Base-by-base conservation (phyloP, 2,888 invertebrate species). In the Aleiodes alternator region DNA sequence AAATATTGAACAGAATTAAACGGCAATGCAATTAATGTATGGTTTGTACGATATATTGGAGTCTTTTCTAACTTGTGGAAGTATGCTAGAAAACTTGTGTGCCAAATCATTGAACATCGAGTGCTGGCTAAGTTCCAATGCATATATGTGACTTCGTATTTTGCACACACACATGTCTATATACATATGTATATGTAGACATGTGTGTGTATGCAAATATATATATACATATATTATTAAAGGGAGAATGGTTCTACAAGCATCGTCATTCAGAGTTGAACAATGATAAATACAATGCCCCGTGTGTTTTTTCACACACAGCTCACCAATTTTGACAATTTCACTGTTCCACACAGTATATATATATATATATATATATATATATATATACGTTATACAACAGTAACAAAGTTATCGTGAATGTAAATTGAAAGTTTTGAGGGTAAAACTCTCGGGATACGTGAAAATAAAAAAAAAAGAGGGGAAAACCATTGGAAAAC, bases 61-160 rank as follows among this genome's bases (percentile, higher is more conserved):
- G 34, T 34, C 14, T 61, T 38, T 23, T 23, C 43, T 43, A 43
- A 9, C 31, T 23, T 61, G 69, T 71, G 34, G 56, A 57, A 38
- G 69, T 61, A 69, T 64, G 71, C 55, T 83, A 83, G 81, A 83
- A 84, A 84, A 80, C 85, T 85, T 84, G 43, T 84, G 83, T 84
- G 81, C 71, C 84, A 82, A 85, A 86, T 85, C 83, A 86, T 86
- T 81, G 83, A 84, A 83, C 84, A 84, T 73, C 82, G 80, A 81
- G 69, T 74, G 79, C 81, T 87, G 87, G 85, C 86, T 70, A 75
- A 72, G 72, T 81, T 84, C 85, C 85, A 86, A 81, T 79, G 72
- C 77, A 73, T 82, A 78, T 78, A 64, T 16, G 43, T 43, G 34
- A 43, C 48, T 43, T 14, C 55, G 14, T 55, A 55, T 55, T 43